Evolutionary conservation across 2,113 vertebrate genomes (phyloP), one percentile per base, ranked within the genome.

Genomic region (Alligator sinensis): DNA sequence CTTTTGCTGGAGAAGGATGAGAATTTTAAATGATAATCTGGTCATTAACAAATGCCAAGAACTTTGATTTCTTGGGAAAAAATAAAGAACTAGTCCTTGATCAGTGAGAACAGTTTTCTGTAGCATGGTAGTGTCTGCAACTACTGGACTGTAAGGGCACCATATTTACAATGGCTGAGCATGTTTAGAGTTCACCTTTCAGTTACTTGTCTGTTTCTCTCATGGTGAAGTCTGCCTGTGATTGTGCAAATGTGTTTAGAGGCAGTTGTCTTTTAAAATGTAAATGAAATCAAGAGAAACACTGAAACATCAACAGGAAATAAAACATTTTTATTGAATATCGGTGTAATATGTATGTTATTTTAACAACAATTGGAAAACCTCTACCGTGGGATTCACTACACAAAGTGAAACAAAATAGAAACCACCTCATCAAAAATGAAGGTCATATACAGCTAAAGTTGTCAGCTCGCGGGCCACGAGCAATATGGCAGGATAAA

Each of bases 261-360:
- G 58, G 58, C 84, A 80, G 89, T 87, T 28, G 12, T 58, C 81
- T 77, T 88, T 77, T 64, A 55, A 84, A 80, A 77, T 88, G 63
- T n/a, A 77, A 92, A 97, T 84, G 68, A 90, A 95, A 93, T 82
- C 84, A 98, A 94, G 93, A 91, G 96, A 95, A 93, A 93, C 78
- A 80, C 96, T 84, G 98, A 98, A 97, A 97, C 99, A 98, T 99
- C 98, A 99, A 99, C 99, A 99, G 99, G 99, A 99, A 99, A 99
- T 99, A 99, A 99, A 99, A 99, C 99, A 98, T 99, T 99, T 99
- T 99, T 99, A 99, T 99, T 99, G 99, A 99, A 98, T 99, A 99
- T 99, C 98, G 98, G 97, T 98, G 98, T 99, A 98, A 97, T 98
- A 99, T 98, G 99, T 99, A 99, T 99, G 99, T 99, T 99, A 99